Base-by-base conservation (phyloP, 2,888 invertebrate species). In the Deilephila elpenor region DNA sequence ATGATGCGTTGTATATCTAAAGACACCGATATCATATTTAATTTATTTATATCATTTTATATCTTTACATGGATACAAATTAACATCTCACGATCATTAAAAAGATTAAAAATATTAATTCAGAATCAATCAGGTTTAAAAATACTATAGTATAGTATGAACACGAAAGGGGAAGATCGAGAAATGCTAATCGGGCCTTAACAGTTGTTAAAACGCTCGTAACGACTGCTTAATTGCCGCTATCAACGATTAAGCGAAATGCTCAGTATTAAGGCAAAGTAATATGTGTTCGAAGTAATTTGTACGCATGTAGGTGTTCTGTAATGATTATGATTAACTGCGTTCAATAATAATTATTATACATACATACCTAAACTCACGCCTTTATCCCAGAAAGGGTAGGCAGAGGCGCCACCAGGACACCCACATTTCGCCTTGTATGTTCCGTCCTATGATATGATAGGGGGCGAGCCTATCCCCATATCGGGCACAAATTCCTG, bases 141-240 rank as follows among this genome's bases (percentile, higher is more conserved):
- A 44, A 44, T 44, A 44, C 11, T 44, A 44, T 71, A 72, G 74
- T 59, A 75, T 81, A 73, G 77, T 77, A 77, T 82, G n/a, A 78
- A 86, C 86, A 84, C 83, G 84, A 79, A 85, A 88, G 85, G 81
- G 86, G 89, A 87, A 87, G 84, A 84, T 82, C 84, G 82, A 86
- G 88, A 86, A 89, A 88, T 87, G 84, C 82, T 90, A 91, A 92
- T 91, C 88, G 87, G 79, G 80, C 78, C 81, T 85, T 84, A 88
- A 89, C 86, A 86, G 84, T 83, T 86, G 83, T 82, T 86, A 86
- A 87, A 87, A 83, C 79, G 84, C 74, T 79, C 81, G 84, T 89
- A 84, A 89, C 89, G 86, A 85, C 83, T 75, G 80, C 76, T 83
- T 87, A 88, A 89, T 88, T 82, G 82, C 75, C 77, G 75, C 77